phyloP scores from a whole-genome alignment of 2,797 vertebrate genomes.

The Paramormyrops hopkinsi region DNA sequence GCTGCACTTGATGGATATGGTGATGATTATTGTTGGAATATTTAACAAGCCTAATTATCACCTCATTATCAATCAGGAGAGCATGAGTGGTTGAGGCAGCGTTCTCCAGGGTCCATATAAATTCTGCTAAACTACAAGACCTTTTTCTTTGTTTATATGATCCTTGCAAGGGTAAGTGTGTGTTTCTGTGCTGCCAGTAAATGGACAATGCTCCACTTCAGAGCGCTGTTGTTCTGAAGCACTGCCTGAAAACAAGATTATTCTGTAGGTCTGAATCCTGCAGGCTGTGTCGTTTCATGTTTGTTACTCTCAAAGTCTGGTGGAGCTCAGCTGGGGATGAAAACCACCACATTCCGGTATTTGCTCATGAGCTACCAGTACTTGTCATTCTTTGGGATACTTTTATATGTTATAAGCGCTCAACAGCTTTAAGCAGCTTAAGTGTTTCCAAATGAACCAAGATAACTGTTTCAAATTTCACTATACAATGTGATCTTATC shows the following conservation, averaged over 20 bases:
- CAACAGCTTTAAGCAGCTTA: conserved; percentile 5
- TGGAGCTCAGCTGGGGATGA: neutral
- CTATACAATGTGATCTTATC: neutral
- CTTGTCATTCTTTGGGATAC: conserved; percentile 1
- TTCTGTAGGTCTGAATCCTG: neutral
- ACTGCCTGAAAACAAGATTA: neutral
- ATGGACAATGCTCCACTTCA: neutral
- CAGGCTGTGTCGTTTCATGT: neutral
- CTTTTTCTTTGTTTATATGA: neutral
- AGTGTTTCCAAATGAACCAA: conserved; percentile 9
- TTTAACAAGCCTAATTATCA: conserved; percentile 10
- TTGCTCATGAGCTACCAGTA: conserved; percentile 1
- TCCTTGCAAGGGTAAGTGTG: neutral
- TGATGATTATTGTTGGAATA: conserved; percentile 1
- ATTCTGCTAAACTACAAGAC: neutral
- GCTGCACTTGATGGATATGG: neutral
- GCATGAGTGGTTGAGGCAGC: neutral
- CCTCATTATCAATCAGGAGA: conserved; percentile 12
- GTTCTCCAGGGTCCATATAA: neutral
- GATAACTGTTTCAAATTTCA: neutral
- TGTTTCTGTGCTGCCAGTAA: neutral
- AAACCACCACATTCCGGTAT: conserved; percentile 11
- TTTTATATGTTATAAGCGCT: neutral
- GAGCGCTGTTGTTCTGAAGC: neutral
- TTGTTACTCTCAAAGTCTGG: conserved; percentile 6